Conservation (phyloP, 2,888 invertebrate species). For the Thyatira batis region DNA sequence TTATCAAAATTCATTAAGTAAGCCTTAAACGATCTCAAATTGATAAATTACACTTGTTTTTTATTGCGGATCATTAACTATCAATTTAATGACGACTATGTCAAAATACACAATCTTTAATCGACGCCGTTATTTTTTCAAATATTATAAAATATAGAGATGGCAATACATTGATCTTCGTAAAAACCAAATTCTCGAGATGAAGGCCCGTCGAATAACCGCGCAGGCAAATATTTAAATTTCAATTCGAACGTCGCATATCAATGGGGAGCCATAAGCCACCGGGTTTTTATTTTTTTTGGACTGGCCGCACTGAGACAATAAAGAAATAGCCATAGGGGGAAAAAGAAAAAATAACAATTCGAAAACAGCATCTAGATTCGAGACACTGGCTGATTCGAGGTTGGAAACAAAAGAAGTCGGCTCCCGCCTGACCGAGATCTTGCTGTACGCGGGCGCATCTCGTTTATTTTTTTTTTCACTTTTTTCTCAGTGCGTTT, state of each 20-base stretch:
- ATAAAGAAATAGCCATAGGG: constrained; percentile 77
- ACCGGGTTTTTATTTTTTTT: constrained; percentile 73
- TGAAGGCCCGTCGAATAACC: constrained; percentile 70
- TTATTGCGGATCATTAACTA: constrained; percentile 8
- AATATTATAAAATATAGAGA: constrained; percentile 62
- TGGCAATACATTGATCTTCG: constrained; percentile 67
- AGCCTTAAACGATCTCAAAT: constrained; percentile 17
- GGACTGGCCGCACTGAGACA: constrained; percentile 73
- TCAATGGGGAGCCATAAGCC: constrained; percentile 83
- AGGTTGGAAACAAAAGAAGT: constrained; percentile 79
- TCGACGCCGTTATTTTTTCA: constrained; percentile 7
- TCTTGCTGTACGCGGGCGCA: constrained; percentile 77
- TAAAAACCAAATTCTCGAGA: constrained; percentile 70
- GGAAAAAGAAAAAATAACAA: constrained; percentile 61
- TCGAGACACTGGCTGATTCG: constrained; percentile 81
- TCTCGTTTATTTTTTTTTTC: constrained; percentile 64
- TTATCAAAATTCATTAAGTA: constrained; percentile 38
- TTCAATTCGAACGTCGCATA: constrained; percentile 81
- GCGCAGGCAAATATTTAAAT: constrained; percentile 80
- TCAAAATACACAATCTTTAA: constrained; percentile 5
- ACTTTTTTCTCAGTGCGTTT: constrained; percentile 33
- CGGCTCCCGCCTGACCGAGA: constrained; percentile 80
- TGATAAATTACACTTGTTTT: constrained; percentile 10
- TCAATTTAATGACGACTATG: constrained; percentile 5
- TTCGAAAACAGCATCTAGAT: constrained; percentile 79